phyloP scores from a whole-genome alignment of 37 sponge, comb jelly and placozoan genomes.

The Sycon ciliatum region DNA sequence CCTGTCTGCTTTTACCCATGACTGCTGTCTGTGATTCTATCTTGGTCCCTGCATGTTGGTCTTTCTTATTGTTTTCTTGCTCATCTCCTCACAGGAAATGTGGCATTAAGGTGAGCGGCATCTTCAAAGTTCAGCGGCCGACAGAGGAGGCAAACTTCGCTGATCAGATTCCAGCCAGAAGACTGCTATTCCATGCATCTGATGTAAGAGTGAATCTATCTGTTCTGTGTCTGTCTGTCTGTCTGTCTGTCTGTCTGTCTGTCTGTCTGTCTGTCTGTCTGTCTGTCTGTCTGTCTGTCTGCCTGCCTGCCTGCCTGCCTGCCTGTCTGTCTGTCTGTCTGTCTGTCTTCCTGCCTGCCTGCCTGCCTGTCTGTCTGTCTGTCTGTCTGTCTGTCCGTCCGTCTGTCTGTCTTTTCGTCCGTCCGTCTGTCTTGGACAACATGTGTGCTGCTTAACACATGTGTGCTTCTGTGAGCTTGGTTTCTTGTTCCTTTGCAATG shows the following conservation, averaged over 20 bases:
- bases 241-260: background rate
- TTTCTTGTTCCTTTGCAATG: too few species aligned
- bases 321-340: too few species aligned
- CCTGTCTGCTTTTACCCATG: too few species aligned
- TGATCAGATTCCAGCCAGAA: slow-evolving; percentile 56
- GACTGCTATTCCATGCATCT: slow-evolving; percentile 76
- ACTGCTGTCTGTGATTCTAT: too few species aligned
- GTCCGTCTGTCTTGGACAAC: background rate
- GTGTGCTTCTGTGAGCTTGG: too few species aligned
- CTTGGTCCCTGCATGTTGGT: too few species aligned
- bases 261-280: background rate
- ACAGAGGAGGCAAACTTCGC: slow-evolving; percentile 71
- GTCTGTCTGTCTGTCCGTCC: too few species aligned
- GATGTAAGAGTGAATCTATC: background rate
- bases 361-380: too few species aligned
- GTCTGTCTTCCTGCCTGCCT: too few species aligned
- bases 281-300: background rate
- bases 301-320: too few species aligned
- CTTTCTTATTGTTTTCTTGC: too few species aligned
- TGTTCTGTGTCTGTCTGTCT: background rate
- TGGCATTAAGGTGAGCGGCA: slow-evolving; percentile 22
- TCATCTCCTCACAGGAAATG: background rate
- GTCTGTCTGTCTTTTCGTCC: too few species aligned
- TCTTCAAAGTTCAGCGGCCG: slow-evolving; percentile 50
- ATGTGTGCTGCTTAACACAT: background rate